phyloP scores from a whole-genome alignment of 1,140 invertebrate species.

The Drosophila watanabei region DNA sequence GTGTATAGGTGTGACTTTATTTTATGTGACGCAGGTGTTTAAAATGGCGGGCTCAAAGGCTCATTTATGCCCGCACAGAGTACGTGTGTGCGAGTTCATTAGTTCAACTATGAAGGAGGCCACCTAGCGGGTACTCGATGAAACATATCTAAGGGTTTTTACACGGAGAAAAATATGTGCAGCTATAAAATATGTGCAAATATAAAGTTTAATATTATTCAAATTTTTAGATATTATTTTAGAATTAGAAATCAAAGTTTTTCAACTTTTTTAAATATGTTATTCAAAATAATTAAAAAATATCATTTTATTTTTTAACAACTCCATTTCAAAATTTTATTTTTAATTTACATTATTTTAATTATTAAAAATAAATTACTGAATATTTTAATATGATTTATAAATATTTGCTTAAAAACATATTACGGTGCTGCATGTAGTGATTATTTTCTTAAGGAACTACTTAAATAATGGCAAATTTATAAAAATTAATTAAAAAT shows the following conservation, averaged over 20 bases:
- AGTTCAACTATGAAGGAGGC: conserved; percentile 53
- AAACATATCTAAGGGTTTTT: neutral
- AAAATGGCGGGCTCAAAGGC: conserved; percentile 48
- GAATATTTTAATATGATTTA: too few species aligned
- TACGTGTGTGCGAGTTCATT: conserved; percentile 40
- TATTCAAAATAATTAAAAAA: too few species aligned
- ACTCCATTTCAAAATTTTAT: too few species aligned
- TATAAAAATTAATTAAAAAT: neutral
- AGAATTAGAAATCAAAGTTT: too few species aligned
- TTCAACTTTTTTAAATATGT: too few species aligned
- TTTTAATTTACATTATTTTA: too few species aligned
- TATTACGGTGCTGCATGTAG: neutral
- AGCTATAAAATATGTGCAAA: neutral
- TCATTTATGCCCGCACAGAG: conserved; percentile 9
- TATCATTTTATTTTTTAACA: too few species aligned
- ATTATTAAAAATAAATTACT: too few species aligned
- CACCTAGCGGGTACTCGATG: conserved; percentile 14
- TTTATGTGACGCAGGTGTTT: conserved; percentile 66
- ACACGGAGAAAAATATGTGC: neutral
- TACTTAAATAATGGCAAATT: neutral
- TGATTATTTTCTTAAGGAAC: neutral
- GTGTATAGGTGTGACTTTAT: conserved; percentile 56
- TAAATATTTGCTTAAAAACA: neutral
- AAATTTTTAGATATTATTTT: too few species aligned
- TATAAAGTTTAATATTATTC: neutral